These are phyloP conservation scores for Aurelia sp. DNA, from an alignment of 30 jellyfish, hydroid and myxozoan genomes.

Conservation along the genomic window DNA sequence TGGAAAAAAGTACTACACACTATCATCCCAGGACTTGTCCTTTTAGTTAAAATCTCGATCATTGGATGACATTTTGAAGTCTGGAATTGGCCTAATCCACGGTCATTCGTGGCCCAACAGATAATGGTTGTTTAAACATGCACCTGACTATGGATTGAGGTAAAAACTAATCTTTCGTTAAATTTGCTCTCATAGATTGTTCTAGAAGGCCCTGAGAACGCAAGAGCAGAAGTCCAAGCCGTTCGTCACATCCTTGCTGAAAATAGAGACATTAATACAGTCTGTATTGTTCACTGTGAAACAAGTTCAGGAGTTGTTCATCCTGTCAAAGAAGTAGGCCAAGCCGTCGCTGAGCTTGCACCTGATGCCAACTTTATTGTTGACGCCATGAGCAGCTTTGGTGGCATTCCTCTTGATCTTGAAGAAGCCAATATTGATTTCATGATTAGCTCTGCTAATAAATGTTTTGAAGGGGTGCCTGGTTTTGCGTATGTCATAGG, in stretches of 20 bases:
- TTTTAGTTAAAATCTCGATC: too few relatives aligned
- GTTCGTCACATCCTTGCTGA: conserved; percentile 48
- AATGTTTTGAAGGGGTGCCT: conserved; percentile 97
- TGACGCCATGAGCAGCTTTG: conserved; percentile 99
- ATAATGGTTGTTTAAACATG: too few relatives aligned
- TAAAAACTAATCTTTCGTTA: neutral
- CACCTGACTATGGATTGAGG: neutral
- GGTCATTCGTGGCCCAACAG: too few relatives aligned
- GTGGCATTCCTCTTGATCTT: conserved; percentile 85
- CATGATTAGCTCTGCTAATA: conserved; percentile 94
- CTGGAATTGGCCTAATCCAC: too few relatives aligned
- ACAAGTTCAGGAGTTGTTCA: conserved; percentile 96
- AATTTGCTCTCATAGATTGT: neutral
- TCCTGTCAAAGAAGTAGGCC: conserved; percentile 94
- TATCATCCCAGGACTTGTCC: too few relatives aligned
- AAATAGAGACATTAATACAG: conserved; percentile 78
- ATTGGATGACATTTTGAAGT: too few relatives aligned
- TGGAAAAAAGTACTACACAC: too few relatives aligned
- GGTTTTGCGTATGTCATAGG: conserved; percentile 87
- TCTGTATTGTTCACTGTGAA: conserved; percentile 98
- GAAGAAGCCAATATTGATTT: conserved; percentile 73
- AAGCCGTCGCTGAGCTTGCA: conserved; percentile 58
- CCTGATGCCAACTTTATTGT: conserved; percentile 92
- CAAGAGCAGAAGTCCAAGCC: conserved; percentile 70
- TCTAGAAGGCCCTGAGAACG: conserved; percentile 54